A percentile compares a stretch with the other conserved stretches of the same genome.
Evolutionary conservation across 30 jellyfish, hydroid and myxozoan species (phyloP).

Genomic region (Pelagia noctiluca): DNA sequence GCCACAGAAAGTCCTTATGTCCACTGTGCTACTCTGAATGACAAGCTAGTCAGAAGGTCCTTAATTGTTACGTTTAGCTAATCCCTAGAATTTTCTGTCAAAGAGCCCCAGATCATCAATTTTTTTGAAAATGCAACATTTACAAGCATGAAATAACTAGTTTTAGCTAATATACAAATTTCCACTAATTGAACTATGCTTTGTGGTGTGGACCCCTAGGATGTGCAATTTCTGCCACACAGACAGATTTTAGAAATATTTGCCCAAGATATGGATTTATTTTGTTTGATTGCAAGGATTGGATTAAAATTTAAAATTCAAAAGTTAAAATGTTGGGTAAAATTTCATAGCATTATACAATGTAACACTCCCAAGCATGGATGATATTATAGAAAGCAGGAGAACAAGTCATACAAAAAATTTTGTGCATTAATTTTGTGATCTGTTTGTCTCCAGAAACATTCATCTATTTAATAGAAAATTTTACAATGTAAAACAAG

Average conservation of each 20-base stretch:
- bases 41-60: not conserved
- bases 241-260: not conserved
- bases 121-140: not conserved
- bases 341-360: not conserved
- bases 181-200: not conserved
- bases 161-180: not conserved
- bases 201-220: not conserved
- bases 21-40: not conserved
- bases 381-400: not conserved
- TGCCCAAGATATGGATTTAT: not conserved
- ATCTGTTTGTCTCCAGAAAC: not conserved
- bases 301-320: not conserved
- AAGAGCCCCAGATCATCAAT: not conserved
- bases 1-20: not conserved
- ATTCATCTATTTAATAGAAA: not conserved
- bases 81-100: not conserved
- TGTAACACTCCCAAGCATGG: not conserved
- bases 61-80: not conserved
- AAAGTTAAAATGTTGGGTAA: not conserved
- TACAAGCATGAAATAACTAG: not conserved
- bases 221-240: not conserved
- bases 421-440: not conserved
- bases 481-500: not conserved
- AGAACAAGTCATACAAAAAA: not conserved
- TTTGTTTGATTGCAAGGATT: not conserved